phyloP scores from a whole-genome alignment of 2,888 invertebrate species.

The Cephus sareptanus region DNA sequence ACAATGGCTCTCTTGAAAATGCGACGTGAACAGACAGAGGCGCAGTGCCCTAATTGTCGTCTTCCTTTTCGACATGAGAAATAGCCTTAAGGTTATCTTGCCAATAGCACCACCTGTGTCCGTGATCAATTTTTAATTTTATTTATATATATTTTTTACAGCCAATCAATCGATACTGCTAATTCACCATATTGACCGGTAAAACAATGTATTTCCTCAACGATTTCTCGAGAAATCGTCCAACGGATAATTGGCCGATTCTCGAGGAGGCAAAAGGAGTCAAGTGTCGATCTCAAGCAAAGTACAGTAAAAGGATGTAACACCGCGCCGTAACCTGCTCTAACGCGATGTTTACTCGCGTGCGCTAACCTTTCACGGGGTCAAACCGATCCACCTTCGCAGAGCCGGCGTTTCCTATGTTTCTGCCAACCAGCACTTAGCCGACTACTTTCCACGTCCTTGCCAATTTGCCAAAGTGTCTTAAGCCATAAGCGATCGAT shows the following conservation, averaged over 20 bases:
- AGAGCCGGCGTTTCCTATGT: constrained; percentile 44
- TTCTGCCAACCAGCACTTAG: background rate
- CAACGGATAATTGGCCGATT: background rate
- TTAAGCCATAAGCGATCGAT: constrained; percentile 8
- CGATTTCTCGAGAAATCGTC: background rate
- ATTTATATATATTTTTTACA: too few species aligned
- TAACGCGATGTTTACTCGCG: constrained; percentile 52
- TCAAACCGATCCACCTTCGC: constrained; percentile 55
- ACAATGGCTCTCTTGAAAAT: constrained; percentile 12
- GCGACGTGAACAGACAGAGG: constrained; percentile 42
- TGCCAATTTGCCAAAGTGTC: constrained; percentile 29
- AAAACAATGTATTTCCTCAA: background rate
- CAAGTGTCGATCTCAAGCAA: background rate
- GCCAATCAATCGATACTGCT: background rate
- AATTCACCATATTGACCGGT: background rate
- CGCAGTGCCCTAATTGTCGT: constrained; percentile 60
- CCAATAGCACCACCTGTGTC: background rate
- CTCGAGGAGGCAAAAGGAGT: background rate
- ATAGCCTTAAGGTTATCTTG: too few species aligned
- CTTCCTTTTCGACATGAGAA: constrained; percentile 45
- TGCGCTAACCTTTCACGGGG: constrained; percentile 50
- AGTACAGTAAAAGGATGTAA: background rate
- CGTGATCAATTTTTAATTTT: background rate
- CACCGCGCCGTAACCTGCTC: constrained; percentile 9
- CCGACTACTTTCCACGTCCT: background rate